Evolutionary conservation across 2,113 vertebrate genomes (phyloP), one percentile per base, ranked within the genome.

Genomic region (Strix aluco): DNA sequence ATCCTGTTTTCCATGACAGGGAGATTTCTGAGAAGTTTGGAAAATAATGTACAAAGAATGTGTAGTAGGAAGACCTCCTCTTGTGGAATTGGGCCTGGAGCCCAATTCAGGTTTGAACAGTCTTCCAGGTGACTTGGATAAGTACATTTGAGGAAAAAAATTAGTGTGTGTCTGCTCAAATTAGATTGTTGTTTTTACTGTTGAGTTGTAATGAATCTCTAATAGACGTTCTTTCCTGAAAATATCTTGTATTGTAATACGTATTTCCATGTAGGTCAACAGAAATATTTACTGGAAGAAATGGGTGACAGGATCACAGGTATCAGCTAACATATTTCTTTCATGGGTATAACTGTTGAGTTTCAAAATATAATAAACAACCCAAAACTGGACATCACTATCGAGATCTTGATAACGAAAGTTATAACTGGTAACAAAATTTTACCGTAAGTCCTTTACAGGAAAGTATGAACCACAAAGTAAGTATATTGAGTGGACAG

Each of bases 241-340:
- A 97, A 92, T 90, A 94, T 26, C 40, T 96, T 97, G 77, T 30
- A 88, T 92, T 90, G 74, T 93, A 88, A 96, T 96, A 92, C 3
- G 10, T 95, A 81, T 97, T 97, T 97, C 90, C 84, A 93, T 63
- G 16, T 91, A 96, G 63, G 36, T 97, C 52, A 96, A 92, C 63
- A 94, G 70, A 96, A 96, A 46, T 94, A 91, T 63, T 90, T 97
- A 95, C 70, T 93, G 89, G 81, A 73, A 86, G 81, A 96, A 95
- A 95, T 69, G 25, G 55, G 15, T 5, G 7, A 38, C 18, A 29
- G 23, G 85, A 94, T 79, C 44, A 88, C 70, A 88, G 19, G 42
- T 92, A 86, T 84, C 67, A 94, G 57, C n/a, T 47, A 44, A 58
- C 4, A 0, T 70, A 70, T 61, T 73, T 87, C 32, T 90, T 59